phyloP scores from a whole-genome alignment of 2,888 invertebrate species.

The Oxycera nigricornis region DNA sequence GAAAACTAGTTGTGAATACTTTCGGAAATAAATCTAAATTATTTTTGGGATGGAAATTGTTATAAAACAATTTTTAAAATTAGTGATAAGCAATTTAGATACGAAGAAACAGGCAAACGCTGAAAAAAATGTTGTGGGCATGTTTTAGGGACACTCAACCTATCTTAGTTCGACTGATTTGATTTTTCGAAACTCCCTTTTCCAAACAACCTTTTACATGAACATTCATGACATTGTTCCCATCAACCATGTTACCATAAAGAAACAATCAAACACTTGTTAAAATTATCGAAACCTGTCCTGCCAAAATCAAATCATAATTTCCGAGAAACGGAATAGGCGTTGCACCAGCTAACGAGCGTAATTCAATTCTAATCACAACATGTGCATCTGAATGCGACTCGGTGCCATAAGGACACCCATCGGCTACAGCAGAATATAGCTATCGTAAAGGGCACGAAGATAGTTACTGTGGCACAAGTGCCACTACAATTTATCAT shows the following conservation, averaged over 20 bases:
- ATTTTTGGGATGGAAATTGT: no score
- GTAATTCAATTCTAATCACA: conserved; percentile 46
- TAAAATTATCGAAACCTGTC: conserved; percentile 25
- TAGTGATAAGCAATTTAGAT: no score
- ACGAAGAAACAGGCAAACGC: no score
- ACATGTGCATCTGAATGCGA: conserved; percentile 41
- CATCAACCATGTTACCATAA: not conserved
- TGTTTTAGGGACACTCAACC: no score
- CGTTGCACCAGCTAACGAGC: conserved; percentile 39
- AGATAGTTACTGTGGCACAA: conserved; percentile 33
- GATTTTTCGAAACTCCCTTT: no score
- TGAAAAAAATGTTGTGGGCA: no score
- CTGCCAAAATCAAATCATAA: conserved; percentile 16
- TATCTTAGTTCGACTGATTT: no score
- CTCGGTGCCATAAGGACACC: conserved; percentile 22
- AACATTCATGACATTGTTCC: no score
- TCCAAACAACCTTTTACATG: no score
- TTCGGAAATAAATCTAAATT: no score
- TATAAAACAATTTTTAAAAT: no score
- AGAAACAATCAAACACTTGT: conserved; percentile 17
- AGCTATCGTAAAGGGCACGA: conserved; percentile 26
- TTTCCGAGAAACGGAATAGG: conserved; percentile 9
- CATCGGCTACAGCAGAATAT: not conserved
- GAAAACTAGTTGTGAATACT: no score
- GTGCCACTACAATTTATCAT: conserved; percentile 41